Evolutionary conservation across 2,888 invertebrate species (phyloP), one percentile per base, ranked within the genome.

Genomic region (Macrophya alboannulata): DNA sequence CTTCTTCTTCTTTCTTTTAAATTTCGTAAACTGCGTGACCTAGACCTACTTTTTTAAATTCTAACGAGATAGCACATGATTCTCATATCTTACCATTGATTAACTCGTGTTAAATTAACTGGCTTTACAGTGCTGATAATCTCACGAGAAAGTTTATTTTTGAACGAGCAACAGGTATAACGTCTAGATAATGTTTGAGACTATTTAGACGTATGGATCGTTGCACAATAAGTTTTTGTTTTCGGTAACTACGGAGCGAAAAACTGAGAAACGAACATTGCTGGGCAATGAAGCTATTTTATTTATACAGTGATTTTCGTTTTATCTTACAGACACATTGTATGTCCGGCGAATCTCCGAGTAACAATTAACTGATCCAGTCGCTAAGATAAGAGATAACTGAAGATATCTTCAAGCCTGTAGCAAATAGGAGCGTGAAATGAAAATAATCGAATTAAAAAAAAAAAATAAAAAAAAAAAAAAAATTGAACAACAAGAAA

Each of bases 401-500:
- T 77, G 77, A 55, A 77, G 77, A 51, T 77, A 77, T 51, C 77
- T 77, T 48, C 51, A 31, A 77, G 51, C 25, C 55, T 25, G n/a
- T 6, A 17, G n/a, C n/a, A 40, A 31, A 31, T 31, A 31, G 62
- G 62, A 62, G 12, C 62, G 62, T 62, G 25, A 15, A 68, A 84
- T 71, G 51, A 71, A 72, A 71, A 48, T 72, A 31, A 68, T 68
- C 71, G 83, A 68, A 84, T 71, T 31, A 31, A 31, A 31, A 31
- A 31, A 31, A 31, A 31, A 31, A 31, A 31, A 31, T 3, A 31
- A 2, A 31, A 31, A 84, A 84, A 71, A 31, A 2, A 31, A 31
- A 84, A 84, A 71, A 84, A 71, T 71, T 84, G 83, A 85, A 31
- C 37, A 21, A 65, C 59, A 4, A 48, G 65, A 76, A 81, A 84